Conservation (phyloP, 2,888 invertebrate genomes). For the Cybosia mesomella region DNA sequence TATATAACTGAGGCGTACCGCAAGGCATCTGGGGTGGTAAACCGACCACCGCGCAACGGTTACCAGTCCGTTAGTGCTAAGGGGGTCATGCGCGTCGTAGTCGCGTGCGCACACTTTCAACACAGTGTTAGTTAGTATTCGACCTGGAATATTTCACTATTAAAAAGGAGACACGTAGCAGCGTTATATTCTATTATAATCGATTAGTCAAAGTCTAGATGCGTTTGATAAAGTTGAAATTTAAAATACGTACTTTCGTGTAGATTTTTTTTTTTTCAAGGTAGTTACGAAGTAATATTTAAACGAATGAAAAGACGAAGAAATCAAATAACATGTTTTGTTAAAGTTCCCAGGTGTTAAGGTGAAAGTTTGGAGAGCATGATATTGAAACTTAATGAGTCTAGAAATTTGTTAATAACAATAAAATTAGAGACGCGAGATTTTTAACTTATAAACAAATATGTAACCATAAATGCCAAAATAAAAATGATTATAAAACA, state of each 20-base stretch:
- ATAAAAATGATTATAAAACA: not conserved
- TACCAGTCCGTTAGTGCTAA: constrained; percentile 72
- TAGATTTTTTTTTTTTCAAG: constrained; percentile 21
- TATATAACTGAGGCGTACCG: constrained; percentile 47
- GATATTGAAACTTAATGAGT: constrained; percentile 26
- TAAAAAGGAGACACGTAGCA: constrained; percentile 37
- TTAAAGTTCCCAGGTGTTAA: constrained; percentile 39
- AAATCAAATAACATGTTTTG: constrained; percentile 24
- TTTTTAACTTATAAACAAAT: not conserved
- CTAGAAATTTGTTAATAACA: not conserved
- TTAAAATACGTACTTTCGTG: not conserved
- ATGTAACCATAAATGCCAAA: not conserved
- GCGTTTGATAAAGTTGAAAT: constrained; percentile 12
- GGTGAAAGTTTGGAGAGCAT: constrained; percentile 41
- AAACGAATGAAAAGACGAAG: not conserved
- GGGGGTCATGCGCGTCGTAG: constrained; percentile 71
- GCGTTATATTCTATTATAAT: constrained; percentile 29
- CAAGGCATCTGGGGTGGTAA: constrained; percentile 45
- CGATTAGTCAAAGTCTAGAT: constrained; percentile 22
- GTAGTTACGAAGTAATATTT: not conserved
- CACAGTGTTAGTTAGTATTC: constrained; percentile 61
- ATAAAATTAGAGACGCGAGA: not conserved
- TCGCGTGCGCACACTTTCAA: constrained; percentile 79
- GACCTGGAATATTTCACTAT: constrained; percentile 65
- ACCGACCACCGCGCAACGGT: constrained; percentile 45